Evolutionary conservation across 2,797 vertebrate species (phyloP).

Genomic region (Pseudochromis fuscus): DNA sequence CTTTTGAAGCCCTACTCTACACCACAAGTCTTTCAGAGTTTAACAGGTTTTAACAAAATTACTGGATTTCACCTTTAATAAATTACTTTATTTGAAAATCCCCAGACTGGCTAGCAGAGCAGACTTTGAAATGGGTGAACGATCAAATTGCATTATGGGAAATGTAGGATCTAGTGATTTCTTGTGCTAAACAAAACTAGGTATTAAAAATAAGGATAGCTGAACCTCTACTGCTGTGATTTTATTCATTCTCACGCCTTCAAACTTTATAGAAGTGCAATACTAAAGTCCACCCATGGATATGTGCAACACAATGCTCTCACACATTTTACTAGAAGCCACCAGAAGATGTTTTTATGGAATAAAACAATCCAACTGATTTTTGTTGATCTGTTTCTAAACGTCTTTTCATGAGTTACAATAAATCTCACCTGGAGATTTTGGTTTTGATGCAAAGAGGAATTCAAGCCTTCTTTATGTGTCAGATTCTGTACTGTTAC

Average conservation of each 20-base stretch:
- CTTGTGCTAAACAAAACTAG: neutral
- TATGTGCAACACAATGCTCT: neutral
- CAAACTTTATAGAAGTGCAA: neutral
- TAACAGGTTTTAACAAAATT: too few relatives aligned
- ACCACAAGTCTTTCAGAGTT: too few relatives aligned
- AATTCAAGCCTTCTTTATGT: conserved; percentile 26
- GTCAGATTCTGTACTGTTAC: neutral
- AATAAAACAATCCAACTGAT: neutral
- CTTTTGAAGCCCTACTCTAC: too few relatives aligned
- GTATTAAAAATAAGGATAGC: neutral
- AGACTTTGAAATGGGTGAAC: neutral
- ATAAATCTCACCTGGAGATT: conserved; percentile 20
- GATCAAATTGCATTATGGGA: conserved; percentile 2
- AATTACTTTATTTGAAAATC: neutral
- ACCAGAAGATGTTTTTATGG: neutral
- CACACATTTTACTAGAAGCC: neutral
- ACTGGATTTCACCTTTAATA: neutral
- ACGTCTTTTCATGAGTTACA: neutral
- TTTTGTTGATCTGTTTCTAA: neutral
- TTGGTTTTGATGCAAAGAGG: conserved; percentile 40
- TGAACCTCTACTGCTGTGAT: neutral
- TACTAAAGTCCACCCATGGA: neutral
- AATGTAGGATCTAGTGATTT: neutral
- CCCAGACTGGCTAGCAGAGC: neutral
- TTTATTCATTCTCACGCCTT: neutral